Conservation (phyloP, 2,113 vertebrate genomes). For the Hyla sarda region DNA sequence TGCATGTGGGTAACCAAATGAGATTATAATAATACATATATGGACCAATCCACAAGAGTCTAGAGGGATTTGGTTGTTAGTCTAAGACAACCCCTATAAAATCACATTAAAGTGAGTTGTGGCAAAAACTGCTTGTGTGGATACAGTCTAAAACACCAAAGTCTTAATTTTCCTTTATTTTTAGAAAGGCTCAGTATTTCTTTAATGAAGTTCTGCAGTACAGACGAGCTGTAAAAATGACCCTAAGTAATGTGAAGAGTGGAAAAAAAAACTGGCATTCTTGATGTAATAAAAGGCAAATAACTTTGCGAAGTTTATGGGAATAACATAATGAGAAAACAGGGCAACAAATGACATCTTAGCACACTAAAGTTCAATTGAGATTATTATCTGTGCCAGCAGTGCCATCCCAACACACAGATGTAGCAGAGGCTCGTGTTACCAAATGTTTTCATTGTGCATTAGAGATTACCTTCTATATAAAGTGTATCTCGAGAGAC, state of each 20-base stretch:
- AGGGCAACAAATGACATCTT: conserved; percentile 36
- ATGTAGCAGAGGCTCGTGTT: conserved; percentile 40
- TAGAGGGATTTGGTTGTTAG: not conserved
- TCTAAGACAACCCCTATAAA: not conserved
- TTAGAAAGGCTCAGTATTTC: not conserved
- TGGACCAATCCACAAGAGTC: too few relatives aligned
- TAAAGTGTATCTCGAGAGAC: conserved; percentile 55
- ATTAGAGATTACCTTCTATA: conserved; percentile 53
- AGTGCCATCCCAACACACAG: conserved; percentile 49
- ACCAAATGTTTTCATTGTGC: conserved; percentile 53
- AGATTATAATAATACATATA: too few relatives aligned
- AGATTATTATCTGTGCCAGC: conserved; percentile 41
- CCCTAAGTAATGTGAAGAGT: not conserved
- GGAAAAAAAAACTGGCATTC: not conserved
- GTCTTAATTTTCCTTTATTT: not conserved
- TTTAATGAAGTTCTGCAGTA: not conserved
- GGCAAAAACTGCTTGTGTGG: not conserved
- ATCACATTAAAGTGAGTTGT: not conserved
- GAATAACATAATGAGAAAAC: conserved; percentile 36
- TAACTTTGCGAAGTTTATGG: conserved; percentile 28
- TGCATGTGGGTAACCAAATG: not conserved
- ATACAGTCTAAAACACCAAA: not conserved
- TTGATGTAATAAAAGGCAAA: conserved; percentile 4
- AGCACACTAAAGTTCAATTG: conserved; percentile 44
- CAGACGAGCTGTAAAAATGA: conserved; percentile 1